A percentile compares a stretch with the other conserved stretches of the same genome.
Conservation (phyloP, 2,113 vertebrate species). For the Notiomystis cincta region DNA sequence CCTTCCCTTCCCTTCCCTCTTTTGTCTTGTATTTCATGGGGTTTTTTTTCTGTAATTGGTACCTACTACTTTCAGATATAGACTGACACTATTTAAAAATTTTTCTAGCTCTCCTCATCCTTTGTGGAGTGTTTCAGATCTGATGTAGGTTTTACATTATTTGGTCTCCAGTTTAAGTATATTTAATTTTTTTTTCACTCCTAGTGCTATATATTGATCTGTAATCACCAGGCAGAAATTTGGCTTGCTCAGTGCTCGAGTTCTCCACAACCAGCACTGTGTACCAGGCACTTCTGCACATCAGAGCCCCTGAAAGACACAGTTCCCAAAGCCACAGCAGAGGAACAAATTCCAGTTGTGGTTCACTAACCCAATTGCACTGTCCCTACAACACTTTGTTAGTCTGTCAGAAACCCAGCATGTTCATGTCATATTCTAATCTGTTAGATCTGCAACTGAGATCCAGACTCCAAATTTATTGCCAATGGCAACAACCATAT, state of each 20-base stretch:
- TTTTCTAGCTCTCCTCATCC: neutral
- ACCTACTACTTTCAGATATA: neutral
- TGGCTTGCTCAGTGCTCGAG: neutral
- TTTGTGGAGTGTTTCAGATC: neutral
- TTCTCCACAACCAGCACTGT: neutral
- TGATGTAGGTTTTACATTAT: neutral
- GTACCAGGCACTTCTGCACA: neutral
- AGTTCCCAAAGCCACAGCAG: neutral
- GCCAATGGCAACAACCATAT: constrained; percentile 37
- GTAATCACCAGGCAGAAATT: neutral
- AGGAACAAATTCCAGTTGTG: neutral
- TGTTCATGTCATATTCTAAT: neutral
- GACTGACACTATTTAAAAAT: neutral
- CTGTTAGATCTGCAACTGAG: neutral
- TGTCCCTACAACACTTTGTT: neutral
- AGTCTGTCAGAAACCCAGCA: neutral
- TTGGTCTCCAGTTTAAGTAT: neutral
- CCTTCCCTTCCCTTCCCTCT: neutral
- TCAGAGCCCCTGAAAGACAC: neutral
- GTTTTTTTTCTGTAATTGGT: neutral
- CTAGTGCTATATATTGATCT: rapidly evolving
- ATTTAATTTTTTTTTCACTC: neutral
- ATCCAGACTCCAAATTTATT: neutral
- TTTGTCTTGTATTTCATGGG: neutral
- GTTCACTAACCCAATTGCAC: neutral